These are phyloP conservation scores for Talpa occidentalis DNA, from an alignment of 2,113 vertebrate species.

Conservation along the genomic window DNA sequence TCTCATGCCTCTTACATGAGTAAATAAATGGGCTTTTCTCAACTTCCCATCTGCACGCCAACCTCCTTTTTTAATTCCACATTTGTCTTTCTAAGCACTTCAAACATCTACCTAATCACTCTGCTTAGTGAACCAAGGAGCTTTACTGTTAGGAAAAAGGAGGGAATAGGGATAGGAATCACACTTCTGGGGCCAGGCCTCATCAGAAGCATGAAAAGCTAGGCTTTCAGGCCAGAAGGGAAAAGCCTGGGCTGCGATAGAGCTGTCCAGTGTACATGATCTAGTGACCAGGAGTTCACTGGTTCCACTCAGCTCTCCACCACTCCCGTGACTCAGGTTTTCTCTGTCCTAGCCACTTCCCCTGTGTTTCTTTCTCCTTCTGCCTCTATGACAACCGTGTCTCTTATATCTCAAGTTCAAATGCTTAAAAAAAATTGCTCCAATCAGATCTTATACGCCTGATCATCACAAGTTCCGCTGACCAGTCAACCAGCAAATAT, in stretches of 20 bases:
- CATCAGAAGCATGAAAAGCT: background rate
- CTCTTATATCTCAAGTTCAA: constrained; percentile 26
- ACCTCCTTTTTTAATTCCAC: constrained; percentile 31
- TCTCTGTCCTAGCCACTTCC: background rate
- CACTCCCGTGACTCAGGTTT: background rate
- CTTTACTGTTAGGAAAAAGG: background rate
- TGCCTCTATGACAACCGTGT: background rate
- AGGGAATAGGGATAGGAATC: background rate
- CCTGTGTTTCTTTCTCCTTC: constrained; percentile 22
- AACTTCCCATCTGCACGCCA: constrained; percentile 21
- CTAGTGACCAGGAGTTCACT: background rate
- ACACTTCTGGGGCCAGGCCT: background rate
- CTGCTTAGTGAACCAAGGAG: background rate
- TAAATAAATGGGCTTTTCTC: constrained; percentile 40
- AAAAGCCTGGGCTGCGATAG: background rate
- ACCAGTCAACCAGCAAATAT: constrained; percentile 2
- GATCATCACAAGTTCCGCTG: constrained; percentile 1
- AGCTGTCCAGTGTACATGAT: background rate
- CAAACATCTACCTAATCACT: background rate
- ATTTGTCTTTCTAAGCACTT: constrained; percentile 32
- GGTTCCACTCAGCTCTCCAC: background rate
- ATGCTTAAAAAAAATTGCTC: constrained; percentile 17
- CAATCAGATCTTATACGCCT: background rate
- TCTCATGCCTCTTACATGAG: constrained; percentile 43
- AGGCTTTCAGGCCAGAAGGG: background rate